Evolutionary conservation across 2,888 invertebrate species (phyloP).

Genomic region (Julus scandinavius): DNA sequence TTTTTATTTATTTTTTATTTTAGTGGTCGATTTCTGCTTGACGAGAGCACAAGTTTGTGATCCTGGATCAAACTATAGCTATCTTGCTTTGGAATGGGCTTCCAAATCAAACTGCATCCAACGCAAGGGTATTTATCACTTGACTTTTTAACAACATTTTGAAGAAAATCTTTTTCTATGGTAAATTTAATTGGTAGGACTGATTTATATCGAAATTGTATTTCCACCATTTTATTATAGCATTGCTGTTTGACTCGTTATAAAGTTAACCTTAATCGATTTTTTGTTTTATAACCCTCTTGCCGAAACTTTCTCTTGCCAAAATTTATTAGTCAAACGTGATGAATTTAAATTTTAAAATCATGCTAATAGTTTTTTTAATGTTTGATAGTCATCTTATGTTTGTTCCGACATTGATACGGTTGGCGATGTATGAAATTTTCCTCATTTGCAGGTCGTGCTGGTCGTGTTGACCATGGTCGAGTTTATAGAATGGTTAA

Average conservation of each 20-base stretch:
- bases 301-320: too few species aligned
- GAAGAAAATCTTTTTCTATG: neutral
- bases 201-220: too few species aligned
- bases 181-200: neutral
- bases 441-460: constrained; percentile 75
- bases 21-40: constrained; percentile 94
- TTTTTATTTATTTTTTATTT: constrained; percentile 60
- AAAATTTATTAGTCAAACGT: too few species aligned
- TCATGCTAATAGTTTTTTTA: too few species aligned
- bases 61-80: constrained; percentile 79
- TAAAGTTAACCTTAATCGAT: too few species aligned
- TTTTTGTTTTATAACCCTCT: too few species aligned
- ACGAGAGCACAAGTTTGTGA: constrained; percentile 85
- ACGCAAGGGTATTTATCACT: constrained; percentile 69
- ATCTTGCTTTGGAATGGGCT: constrained; percentile 85
- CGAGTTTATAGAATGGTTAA: constrained; percentile 85
- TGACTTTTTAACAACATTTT: neutral
- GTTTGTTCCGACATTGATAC: too few species aligned
- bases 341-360: too few species aligned
- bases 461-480: constrained; percentile 85
- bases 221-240: too few species aligned
- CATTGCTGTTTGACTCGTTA: too few species aligned
- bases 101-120: constrained; percentile 90
- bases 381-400: too few species aligned
- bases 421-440: neutral